Conservation (phyloP, 2,797 vertebrate genomes). For the Coluber constrictor region DNA sequence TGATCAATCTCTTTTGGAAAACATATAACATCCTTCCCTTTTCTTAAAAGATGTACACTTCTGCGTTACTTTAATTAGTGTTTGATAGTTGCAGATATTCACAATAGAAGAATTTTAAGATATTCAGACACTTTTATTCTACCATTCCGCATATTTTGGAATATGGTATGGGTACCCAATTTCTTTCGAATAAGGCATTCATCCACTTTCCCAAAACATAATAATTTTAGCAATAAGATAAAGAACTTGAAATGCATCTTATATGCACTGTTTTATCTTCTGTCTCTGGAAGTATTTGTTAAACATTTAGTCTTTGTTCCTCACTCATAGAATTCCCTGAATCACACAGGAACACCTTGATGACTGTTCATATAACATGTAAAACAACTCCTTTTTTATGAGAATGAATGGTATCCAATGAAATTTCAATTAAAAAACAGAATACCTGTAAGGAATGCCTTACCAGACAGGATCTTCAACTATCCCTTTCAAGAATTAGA, state of each 20-base stretch:
- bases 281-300: neutral
- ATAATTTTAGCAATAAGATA: conserved; percentile 30
- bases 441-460: neutral
- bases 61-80: conserved; percentile 19
- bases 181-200: conserved; percentile 21
- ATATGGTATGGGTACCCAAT: neutral
- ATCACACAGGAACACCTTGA: rapidly evolving
- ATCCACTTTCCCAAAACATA: conserved; percentile 33
- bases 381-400: neutral
- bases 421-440: neutral
- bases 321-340: conserved; percentile 35
- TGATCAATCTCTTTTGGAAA: neutral
- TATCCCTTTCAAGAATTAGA: neutral
- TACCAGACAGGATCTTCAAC: neutral
- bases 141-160: conserved; percentile 28
- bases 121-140: conserved; percentile 19
- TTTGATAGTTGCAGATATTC: neutral
- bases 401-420: neutral
- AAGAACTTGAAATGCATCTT: conserved; percentile 1
- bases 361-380: neutral
- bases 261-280: neutral
- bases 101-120: neutral
- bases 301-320: conserved; percentile 1
- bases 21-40: neutral
- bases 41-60: conserved; percentile 13